phyloP scores from a whole-genome alignment of 2,113 vertebrate genomes.

The Hydrolagus affinis region DNA sequence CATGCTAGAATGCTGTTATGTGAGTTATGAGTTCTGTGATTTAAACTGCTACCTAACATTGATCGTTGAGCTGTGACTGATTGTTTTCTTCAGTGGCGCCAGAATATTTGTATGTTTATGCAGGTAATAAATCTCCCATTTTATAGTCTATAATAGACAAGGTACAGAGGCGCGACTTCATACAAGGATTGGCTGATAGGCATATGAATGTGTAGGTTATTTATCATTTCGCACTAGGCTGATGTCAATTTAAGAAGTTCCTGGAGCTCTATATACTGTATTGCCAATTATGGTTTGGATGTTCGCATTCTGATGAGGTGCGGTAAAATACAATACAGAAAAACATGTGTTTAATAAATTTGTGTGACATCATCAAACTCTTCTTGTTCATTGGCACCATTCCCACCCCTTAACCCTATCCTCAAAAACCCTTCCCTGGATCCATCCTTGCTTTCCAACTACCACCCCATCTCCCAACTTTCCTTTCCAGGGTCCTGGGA shows the following conservation, averaged over 20 bases:
- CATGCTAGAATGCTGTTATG: background rate
- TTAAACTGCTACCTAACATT: conserved; percentile 27
- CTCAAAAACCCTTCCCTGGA: no score
- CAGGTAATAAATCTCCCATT: conserved; percentile 26
- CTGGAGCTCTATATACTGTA: background rate
- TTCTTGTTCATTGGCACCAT: no score
- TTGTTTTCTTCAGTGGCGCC: conserved; percentile 21
- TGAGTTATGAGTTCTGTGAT: conserved; percentile 27
- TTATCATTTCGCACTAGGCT: background rate
- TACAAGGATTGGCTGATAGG: background rate
- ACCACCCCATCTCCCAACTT: no score
- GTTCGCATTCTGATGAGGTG: background rate
- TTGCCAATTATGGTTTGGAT: background rate
- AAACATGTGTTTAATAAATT: background rate
- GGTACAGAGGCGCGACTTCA: background rate
- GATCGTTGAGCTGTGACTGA: conserved; percentile 4
- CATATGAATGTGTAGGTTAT: background rate
- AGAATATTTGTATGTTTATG: conserved; percentile 28
- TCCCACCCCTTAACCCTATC: no score
- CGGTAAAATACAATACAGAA: background rate
- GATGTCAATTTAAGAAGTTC: background rate
- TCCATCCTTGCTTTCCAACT: no score
- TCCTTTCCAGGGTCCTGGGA: no score
- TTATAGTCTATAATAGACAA: background rate
- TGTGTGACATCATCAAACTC: background rate